A percentile compares a stretch with the other conserved stretches of the same genome.
Conservation (phyloP, 2,113 vertebrate species). For the Tupaia tana region DNA sequence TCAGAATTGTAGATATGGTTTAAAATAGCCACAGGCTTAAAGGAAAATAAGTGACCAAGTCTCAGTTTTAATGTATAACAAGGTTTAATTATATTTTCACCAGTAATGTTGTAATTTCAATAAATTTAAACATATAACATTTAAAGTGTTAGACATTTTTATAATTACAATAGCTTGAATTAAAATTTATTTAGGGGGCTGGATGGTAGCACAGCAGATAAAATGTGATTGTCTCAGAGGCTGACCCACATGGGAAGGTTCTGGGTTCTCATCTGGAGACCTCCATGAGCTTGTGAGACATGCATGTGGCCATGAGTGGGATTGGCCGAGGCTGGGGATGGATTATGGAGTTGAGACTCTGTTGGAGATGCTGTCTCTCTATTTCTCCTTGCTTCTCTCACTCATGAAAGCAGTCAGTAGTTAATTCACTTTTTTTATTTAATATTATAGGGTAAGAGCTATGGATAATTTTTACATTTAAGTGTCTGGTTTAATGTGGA, state of each 20-base stretch:
- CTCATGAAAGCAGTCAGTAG: too few species aligned
- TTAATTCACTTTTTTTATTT: background rate
- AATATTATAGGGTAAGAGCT: background rate
- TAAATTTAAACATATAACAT: background rate
- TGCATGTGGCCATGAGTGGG: too few species aligned
- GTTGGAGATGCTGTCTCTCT: too few species aligned
- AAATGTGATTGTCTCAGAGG: too few species aligned
- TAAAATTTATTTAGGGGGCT: background rate
- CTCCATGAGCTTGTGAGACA: too few species aligned
- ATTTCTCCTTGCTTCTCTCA: too few species aligned
- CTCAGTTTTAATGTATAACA: slow-evolving; percentile 14
- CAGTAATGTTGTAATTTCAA: slow-evolving; percentile 29
- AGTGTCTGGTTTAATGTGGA: background rate
- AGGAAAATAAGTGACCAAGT: background rate
- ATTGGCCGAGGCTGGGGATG: too few species aligned
- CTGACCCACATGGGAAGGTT: too few species aligned
- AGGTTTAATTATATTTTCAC: slow-evolving; percentile 21
- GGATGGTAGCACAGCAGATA: too few species aligned
- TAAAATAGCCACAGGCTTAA: slow-evolving; percentile 39
- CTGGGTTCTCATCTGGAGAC: too few species aligned
- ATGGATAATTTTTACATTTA: background rate
- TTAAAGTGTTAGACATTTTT: slow-evolving; percentile 41
- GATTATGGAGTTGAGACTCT: too few species aligned
- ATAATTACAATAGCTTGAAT: slow-evolving; percentile 48
- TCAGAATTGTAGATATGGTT: slow-evolving; percentile 27